Evolutionary conservation across 2,888 invertebrate genomes (phyloP), one percentile per base, ranked within the genome.

Genomic region (Ischnus inquisitorius): DNA sequence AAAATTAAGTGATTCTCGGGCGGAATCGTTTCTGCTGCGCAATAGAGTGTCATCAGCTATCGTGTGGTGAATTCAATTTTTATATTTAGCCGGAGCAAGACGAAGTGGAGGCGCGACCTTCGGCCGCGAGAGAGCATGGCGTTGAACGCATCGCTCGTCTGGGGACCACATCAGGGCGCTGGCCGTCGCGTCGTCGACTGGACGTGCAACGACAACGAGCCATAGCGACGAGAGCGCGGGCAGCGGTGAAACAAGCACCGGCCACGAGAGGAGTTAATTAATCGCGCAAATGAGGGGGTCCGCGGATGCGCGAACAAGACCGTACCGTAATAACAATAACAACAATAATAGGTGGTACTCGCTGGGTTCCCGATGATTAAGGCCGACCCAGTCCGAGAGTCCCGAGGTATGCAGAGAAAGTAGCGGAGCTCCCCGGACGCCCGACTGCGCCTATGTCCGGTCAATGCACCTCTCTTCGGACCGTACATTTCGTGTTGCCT

Each of bases 381-480:
- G 82, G 87, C 87, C 88, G 89, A 90, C 89, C 88, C 89, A 89
- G 90, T 88, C 87, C 87, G 87, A 77, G 86, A 81, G 67, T 60
- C 60, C 81, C 46, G 82, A 79, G 89, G 89, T 88, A 90, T 89
- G 89, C 88, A 87, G 90, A 91, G 90, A 91, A 90, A 91, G 90
- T 91, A 87, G 90, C 80, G 87, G 87, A 79, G 80, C 69, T 81
- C 86, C 79, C 84, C 75, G 12, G 34, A n/a, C 69, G 28, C 69
- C 65, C 5, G 41, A 67, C 68, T 85, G 86, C 89, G 87, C 86
- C 87, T 89, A 88, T 88, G 89, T 88, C 87, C 89, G 90, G 90
- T 89, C 89, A 85, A 88, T 86, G 90, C 89, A 89, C 88, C 84
- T 75, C 67, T 60, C 57, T 60, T 28, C 79, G 67, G 34, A 74